These are phyloP conservation scores for Diaperis boleti DNA, from an alignment of 2,888 invertebrate species.

Conservation along the genomic window DNA sequence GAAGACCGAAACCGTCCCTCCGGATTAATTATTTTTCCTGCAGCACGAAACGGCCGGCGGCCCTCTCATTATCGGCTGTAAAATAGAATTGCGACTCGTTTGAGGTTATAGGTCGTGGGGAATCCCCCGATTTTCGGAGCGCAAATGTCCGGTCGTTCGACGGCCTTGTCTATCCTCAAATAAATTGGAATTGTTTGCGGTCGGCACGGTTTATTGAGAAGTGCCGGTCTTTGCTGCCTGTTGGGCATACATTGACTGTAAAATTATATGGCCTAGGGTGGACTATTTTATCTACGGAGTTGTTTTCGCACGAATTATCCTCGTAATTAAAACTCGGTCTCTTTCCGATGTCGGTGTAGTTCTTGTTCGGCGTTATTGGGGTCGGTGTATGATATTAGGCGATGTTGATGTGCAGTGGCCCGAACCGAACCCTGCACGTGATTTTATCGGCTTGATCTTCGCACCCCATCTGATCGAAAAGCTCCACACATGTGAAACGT, in stretches of 20 bases:
- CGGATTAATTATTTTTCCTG: background rate
- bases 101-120: constrained; percentile 15
- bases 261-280: constrained; percentile 26
- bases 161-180: constrained; percentile 50
- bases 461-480: constrained; percentile 50
- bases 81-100: constrained; percentile 46
- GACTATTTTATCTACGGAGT: constrained; percentile 6
- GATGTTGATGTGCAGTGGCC: constrained; percentile 55
- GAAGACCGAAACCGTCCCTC: too few species aligned
- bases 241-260: constrained; percentile 38
- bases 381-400: too few species aligned
- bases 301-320: constrained; percentile 10
- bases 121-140: constrained; percentile 26
- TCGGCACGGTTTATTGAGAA: constrained; percentile 50
- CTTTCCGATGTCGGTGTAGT: too few species aligned
- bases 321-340: background rate
- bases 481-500: constrained; percentile 58
- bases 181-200: constrained; percentile 53
- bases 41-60: constrained; percentile 1
- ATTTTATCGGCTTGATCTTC: constrained; percentile 31
- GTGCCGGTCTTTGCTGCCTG: constrained; percentile 41
- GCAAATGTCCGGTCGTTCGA: constrained; percentile 45
- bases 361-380: too few species aligned
- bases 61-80: constrained; percentile 52
- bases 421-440: constrained; percentile 43